These are phyloP conservation scores for Stenopsyche tienmushanensis DNA, from an alignment of 1,140 invertebrate genomes.

Conservation along the genomic window DNA sequence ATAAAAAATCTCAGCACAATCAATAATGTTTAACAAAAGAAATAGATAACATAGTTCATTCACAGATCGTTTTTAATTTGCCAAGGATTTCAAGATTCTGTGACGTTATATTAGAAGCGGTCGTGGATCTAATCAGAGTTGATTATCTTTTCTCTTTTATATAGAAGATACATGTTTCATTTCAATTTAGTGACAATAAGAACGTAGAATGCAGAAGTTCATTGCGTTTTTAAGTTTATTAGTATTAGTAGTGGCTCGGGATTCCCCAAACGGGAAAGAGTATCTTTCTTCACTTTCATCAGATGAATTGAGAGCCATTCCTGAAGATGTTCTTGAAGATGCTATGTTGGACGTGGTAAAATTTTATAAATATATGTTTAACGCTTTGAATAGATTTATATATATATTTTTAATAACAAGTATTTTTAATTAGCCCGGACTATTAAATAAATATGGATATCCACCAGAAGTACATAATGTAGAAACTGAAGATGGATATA, in stretches of 20 bases:
- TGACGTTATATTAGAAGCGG: too few relatives aligned
- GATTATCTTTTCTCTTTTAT: too few relatives aligned
- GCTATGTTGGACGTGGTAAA: neutral
- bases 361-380: neutral
- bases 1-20: too few relatives aligned
- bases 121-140: too few relatives aligned
- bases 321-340: conserved; percentile 5
- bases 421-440: neutral
- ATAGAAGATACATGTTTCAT: too few relatives aligned
- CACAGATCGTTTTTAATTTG: too few relatives aligned
- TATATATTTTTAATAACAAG: neutral
- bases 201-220: too few relatives aligned
- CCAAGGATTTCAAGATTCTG: too few relatives aligned
- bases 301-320: neutral
- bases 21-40: too few relatives aligned
- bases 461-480: neutral
- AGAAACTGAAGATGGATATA: neutral
- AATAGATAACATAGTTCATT: too few relatives aligned
- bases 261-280: neutral
- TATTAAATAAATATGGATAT: neutral
- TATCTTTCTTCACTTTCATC: neutral
- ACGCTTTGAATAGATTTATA: neutral
- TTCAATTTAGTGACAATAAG: too few relatives aligned
- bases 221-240: neutral
- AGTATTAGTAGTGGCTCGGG: neutral